phyloP scores from a whole-genome alignment of 2,113 vertebrate genomes.

The Macquaria ambigua region DNA sequence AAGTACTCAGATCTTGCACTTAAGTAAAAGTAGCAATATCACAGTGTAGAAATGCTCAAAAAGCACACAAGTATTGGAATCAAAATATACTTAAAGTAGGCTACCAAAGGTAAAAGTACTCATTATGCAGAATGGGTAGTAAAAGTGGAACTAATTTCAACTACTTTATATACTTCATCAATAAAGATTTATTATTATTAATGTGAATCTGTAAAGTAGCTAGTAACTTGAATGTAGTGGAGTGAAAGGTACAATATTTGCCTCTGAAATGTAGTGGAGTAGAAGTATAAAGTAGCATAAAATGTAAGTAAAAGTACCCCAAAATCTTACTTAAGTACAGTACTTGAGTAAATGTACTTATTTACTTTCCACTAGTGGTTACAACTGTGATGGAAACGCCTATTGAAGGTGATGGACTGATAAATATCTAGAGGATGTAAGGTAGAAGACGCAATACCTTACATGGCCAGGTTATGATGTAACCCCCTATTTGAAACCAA shows the following conservation, averaged over 20 bases:
- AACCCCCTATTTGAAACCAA: slow-evolving; percentile 32
- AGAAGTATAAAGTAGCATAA: neutral
- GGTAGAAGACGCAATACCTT: neutral
- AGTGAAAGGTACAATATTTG: too few species aligned
- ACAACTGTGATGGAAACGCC: neutral
- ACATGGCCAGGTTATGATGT: slow-evolving; percentile 45
- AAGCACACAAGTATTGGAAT: neutral
- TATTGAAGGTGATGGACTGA: neutral
- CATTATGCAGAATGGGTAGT: too few species aligned
- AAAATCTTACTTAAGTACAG: neutral
- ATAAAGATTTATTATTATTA: neutral
- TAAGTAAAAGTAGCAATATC: neutral
- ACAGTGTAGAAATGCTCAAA: neutral
- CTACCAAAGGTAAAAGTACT: neutral
- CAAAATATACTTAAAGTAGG: neutral
- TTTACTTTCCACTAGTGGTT: neutral
- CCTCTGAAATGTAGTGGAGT: too few species aligned
- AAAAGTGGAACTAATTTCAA: neutral
- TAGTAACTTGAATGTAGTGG: too few species aligned
- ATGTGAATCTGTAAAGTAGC: neutral
- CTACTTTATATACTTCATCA: neutral
- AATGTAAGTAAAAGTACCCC: neutral
- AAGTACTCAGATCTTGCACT: neutral
- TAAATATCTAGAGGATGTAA: neutral
- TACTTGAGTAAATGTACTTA: neutral